phyloP scores from a whole-genome alignment of 2,113 vertebrate species.

The Coregonus clupeaformis region DNA sequence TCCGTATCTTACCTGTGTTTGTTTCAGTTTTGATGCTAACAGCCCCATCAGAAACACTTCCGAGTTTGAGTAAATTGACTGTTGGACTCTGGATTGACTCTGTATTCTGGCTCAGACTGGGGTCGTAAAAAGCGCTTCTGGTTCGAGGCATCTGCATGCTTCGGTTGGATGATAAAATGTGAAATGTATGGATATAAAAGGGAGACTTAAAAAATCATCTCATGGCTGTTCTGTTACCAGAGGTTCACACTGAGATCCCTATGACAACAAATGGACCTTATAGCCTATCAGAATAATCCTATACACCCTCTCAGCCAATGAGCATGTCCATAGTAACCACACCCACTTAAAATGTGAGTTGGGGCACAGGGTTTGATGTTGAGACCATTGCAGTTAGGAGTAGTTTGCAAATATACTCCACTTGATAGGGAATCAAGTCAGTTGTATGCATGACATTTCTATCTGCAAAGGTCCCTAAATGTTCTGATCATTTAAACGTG shows the following conservation, averaged over 20 bases:
- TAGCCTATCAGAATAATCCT: constrained; percentile 16
- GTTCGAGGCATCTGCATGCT: constrained; percentile 63
- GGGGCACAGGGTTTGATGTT: not conserved
- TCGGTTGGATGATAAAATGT: constrained; percentile 42
- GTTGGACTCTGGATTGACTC: constrained; percentile 34
- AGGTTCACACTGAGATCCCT: constrained; percentile 73
- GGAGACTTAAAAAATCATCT: constrained; percentile 53
- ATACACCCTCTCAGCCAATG: constrained; percentile 6
- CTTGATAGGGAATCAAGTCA: not conserved
- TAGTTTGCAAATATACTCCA: not conserved
- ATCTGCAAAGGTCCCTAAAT: not conserved
- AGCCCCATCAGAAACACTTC: not conserved
- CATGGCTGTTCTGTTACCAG: constrained; percentile 67
- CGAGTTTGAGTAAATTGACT: constrained; percentile 1
- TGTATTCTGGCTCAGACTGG: constrained; percentile 73
- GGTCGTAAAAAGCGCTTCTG: constrained; percentile 49
- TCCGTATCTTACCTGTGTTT: not conserved
- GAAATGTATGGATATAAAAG: constrained; percentile 61
- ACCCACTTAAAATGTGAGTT: not conserved
- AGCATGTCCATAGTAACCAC: not conserved
- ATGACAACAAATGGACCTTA: not conserved
- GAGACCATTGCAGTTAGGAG: not conserved
- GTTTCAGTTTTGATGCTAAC: constrained; percentile 20
- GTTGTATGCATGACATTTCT: not conserved
- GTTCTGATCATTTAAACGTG: not conserved